phyloP scores from a whole-genome alignment of 30 jellyfish, hydroid and myxozoan species.

The Chrysaora quinquecirrha region DNA sequence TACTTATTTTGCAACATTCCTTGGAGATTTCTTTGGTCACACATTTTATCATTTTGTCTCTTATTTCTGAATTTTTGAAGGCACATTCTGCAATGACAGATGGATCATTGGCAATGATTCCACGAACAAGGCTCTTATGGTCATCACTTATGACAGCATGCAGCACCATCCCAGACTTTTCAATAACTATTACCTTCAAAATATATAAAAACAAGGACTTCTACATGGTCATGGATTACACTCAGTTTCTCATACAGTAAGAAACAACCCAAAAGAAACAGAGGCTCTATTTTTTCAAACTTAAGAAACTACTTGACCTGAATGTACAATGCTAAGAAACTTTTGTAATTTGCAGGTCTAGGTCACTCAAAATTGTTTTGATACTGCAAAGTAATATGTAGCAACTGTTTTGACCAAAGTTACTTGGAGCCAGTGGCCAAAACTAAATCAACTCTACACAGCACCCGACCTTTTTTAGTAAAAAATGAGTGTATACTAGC shows the following conservation, averaged over 20 bases:
- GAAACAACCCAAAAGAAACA: background rate
- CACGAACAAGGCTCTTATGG: conserved; percentile 38
- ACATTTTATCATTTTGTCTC: conserved; percentile 25
- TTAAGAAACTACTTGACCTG: conserved; percentile 1
- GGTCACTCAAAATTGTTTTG: too few species aligned
- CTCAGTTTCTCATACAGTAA: background rate
- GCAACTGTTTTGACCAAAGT: conserved; percentile 2
- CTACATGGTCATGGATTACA: background rate
- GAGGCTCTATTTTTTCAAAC: conserved; percentile 1
- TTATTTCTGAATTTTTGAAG: conserved; percentile 26
- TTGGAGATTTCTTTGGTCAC: conserved; percentile 33
- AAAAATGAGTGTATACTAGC: background rate
- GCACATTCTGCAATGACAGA: conserved; percentile 41
- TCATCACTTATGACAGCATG: conserved; percentile 40
- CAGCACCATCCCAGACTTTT: conserved; percentile 29
- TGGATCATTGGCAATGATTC: conserved; percentile 39
- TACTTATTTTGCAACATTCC: conserved; percentile 31
- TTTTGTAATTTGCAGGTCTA: background rate
- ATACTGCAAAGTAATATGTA: background rate
- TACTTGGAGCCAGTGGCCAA: conserved; percentile 6
- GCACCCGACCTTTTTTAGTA: conserved; percentile 4
- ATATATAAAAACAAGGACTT: conserved; percentile 1
- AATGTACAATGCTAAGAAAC: background rate
- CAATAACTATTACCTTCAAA: conserved; percentile 15
- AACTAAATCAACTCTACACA: background rate